phyloP scores from a whole-genome alignment of 2,888 invertebrate species.

The Oithona nana region DNA sequence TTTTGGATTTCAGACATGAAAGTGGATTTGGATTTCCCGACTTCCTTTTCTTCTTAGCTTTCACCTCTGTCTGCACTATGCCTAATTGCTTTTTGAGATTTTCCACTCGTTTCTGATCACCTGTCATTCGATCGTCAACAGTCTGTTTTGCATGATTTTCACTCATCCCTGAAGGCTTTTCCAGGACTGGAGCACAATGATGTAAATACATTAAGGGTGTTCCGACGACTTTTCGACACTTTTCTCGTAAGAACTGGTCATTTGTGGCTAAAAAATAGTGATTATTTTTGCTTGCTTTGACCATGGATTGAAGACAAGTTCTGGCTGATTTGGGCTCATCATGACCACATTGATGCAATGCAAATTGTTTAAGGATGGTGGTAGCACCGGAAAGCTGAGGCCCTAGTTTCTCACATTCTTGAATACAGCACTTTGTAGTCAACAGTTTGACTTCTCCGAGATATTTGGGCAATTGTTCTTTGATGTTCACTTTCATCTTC shows the following conservation, averaged over 20 bases:
- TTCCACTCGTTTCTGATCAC: neutral
- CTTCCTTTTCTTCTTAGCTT: neutral
- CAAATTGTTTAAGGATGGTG: neutral
- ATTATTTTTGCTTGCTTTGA: neutral
- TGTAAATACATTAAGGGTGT: neutral
- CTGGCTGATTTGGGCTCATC: neutral
- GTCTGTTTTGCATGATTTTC: neutral
- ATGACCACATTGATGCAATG: constrained; percentile 6
- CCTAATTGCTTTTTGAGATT: neutral
- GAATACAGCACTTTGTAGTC: neutral
- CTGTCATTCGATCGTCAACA: neutral
- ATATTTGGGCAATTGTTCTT: constrained; percentile 8
- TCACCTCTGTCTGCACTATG: neutral
- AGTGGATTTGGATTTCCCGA: neutral
- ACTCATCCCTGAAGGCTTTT: constrained; percentile 6
- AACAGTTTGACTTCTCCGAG: neutral
- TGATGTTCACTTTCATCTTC: constrained; percentile 6
- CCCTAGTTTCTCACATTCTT: constrained; percentile 3
- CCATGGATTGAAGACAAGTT: constrained; percentile 1
- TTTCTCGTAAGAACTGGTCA: neutral
- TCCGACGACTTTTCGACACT: neutral
- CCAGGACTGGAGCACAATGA: constrained; percentile 1
- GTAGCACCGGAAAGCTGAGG: neutral
- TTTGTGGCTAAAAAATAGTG: neutral
- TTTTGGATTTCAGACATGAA: constrained; percentile 3